These are phyloP conservation scores for Euplexia lucipara DNA, from an alignment of 2,888 invertebrate species.

Conservation along the genomic window DNA sequence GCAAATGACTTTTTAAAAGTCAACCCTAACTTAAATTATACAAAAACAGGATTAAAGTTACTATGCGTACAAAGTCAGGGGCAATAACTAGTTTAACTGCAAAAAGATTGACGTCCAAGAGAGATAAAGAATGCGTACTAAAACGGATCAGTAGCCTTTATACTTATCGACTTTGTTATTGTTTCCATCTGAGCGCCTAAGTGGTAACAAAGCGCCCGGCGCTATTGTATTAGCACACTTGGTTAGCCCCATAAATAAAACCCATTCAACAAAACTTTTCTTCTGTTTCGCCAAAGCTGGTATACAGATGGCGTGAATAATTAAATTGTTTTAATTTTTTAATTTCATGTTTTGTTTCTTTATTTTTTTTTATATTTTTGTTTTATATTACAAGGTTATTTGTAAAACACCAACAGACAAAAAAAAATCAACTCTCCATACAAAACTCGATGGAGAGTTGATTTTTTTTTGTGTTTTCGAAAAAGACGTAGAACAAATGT, in stretches of 20 bases:
- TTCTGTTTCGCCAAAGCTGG: constrained; percentile 11
- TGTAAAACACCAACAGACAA: too few relatives aligned
- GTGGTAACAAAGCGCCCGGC: constrained; percentile 25
- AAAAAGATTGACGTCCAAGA: neutral
- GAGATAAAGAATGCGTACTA: constrained; percentile 3
- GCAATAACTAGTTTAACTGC: neutral
- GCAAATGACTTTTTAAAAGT: neutral
- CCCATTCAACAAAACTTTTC: constrained; percentile 19
- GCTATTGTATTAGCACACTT: constrained; percentile 40
- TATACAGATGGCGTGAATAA: neutral
- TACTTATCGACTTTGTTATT: constrained; percentile 14
- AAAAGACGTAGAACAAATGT: too few relatives aligned
- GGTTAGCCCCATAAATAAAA: constrained; percentile 24
- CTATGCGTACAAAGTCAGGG: neutral
- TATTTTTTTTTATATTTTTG: too few relatives aligned
- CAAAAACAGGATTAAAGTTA: neutral
- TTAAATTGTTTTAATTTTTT: neutral
- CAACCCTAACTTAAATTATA: neutral
- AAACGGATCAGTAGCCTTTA: neutral
- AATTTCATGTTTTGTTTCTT: too few relatives aligned
- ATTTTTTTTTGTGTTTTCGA: too few relatives aligned
- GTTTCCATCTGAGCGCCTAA: constrained; percentile 28
- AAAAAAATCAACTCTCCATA: too few relatives aligned
- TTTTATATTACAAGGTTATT: too few relatives aligned
- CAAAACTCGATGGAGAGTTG: too few relatives aligned